Evolutionary conservation across 2,888 invertebrate genomes (phyloP).

Genomic region (Plemyria rubiginata): DNA sequence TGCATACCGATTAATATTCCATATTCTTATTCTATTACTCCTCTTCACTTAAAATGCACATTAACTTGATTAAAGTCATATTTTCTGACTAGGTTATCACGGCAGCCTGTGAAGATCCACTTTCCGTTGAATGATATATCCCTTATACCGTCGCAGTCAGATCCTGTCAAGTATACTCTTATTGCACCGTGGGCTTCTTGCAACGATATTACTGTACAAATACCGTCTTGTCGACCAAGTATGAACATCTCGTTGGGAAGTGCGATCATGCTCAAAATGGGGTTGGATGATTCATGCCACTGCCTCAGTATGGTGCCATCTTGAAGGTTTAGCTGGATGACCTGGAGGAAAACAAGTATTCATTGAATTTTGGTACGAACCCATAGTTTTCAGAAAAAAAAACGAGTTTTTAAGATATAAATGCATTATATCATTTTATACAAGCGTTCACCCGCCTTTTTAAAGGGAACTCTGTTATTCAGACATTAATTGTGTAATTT

Average conservation of each 20-base stretch:
- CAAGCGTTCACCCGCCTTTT: no score
- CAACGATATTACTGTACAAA: conserved; percentile 81
- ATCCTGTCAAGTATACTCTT: conserved; percentile 86
- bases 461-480: no score
- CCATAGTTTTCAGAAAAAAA: no score
- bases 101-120: conserved; percentile 86
- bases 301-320: conserved; percentile 62
- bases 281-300: conserved; percentile 84
- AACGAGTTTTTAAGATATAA: no score
- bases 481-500: no score
- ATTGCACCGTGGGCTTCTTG: conserved; percentile 59
- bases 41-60: conserved; percentile 74
- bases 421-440: no score
- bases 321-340: conserved; percentile 61
- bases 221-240: conserved; percentile 87
- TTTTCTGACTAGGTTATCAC: conserved; percentile 87
- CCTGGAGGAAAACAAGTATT: conserved; percentile 53
- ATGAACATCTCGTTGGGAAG: conserved; percentile 80
- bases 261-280: conserved; percentile 81
- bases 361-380: not conserved
- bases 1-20: conserved; percentile 21
- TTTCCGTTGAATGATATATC: conserved; percentile 85
- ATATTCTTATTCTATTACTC: conserved; percentile 4
- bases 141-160: conserved; percentile 89
- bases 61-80: conserved; percentile 83